phyloP scores from a whole-genome alignment of 2,113 vertebrate species.

The Chloropsis cyanopogon region DNA sequence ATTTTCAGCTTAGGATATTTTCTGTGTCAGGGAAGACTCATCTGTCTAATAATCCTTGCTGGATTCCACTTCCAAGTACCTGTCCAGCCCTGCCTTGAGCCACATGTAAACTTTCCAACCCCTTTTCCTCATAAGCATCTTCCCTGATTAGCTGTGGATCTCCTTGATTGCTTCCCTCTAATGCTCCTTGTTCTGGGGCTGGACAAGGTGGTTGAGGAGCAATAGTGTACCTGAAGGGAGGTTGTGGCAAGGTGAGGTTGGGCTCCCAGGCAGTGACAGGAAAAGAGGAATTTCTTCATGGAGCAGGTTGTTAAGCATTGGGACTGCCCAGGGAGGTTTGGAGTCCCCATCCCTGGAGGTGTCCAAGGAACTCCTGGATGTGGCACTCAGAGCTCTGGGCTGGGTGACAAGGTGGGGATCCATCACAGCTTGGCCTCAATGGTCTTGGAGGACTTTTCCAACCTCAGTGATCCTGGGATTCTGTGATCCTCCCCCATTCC shows the following conservation, averaged over 20 bases:
- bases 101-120: not conserved
- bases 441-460: not conserved
- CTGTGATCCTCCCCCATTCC: not conserved
- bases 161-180: not conserved
- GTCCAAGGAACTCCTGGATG: rapidly evolving
- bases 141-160: not conserved
- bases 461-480: rapidly evolving
- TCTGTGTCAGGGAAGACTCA: not conserved
- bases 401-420: not conserved
- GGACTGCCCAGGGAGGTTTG: not conserved
- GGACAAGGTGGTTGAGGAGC: not conserved
- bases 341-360: not conserved
- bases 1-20: not conserved
- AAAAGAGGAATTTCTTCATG: not conserved
- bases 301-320: not conserved
- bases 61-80: not conserved
- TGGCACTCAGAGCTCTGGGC: not conserved
- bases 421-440: rapidly evolving
- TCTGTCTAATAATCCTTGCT: not conserved
- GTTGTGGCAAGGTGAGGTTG: not conserved
- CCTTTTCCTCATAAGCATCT: not conserved
- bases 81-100: not conserved
- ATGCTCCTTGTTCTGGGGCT: not conserved
- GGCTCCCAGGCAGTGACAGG: not conserved
- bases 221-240: not conserved